These are phyloP conservation scores for Microcebus ravelobensis DNA, from an alignment of 2,113 vertebrate genomes.

Conservation along the genomic window DNA sequence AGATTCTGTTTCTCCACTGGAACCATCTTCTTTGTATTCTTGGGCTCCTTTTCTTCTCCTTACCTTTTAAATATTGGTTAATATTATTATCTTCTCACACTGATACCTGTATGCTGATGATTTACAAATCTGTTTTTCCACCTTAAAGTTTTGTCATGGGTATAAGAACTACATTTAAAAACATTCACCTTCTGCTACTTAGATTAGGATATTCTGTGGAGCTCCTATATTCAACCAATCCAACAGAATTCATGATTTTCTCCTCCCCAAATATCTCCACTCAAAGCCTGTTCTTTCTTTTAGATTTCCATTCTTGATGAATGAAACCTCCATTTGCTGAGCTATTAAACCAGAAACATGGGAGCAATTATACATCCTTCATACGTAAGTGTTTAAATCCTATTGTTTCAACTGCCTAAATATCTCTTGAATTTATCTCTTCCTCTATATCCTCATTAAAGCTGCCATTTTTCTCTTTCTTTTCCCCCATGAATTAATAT, in stretches of 20 bases:
- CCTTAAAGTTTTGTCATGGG: background rate
- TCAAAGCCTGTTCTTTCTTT: conserved; percentile 14
- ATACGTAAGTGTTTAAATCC: conserved; percentile 1
- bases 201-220: background rate
- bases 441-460: background rate
- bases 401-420: background rate
- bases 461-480: background rate
- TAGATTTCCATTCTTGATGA: conserved; percentile 34
- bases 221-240: background rate
- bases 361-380: background rate
- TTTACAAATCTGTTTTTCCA: background rate
- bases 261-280: background rate
- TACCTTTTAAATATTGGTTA: background rate
- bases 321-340: background rate
- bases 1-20: background rate
- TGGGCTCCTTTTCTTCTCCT: background rate
- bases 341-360: conserved; percentile 35
- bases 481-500: background rate
- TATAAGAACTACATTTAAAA: background rate
- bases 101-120: background rate
- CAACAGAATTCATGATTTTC: background rate
- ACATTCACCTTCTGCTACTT: background rate
- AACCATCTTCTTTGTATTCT: background rate
- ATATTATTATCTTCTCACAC: background rate
- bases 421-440: background rate